Conservation (phyloP, 2,797 vertebrate genomes). For the Leptatherina wallacei region DNA sequence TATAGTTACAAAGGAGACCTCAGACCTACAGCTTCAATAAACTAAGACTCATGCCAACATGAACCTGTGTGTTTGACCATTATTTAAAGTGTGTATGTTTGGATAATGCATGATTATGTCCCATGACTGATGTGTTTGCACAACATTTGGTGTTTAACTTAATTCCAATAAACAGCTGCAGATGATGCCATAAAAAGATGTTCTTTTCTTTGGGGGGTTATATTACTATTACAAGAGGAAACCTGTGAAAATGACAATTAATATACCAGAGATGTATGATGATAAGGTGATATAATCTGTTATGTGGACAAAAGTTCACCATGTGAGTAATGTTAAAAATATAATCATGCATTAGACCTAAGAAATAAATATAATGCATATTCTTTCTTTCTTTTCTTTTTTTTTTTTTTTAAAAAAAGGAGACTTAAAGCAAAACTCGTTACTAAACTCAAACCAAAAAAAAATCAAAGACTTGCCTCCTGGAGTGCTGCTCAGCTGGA, state of each 20-base stretch:
- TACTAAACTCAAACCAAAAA: not conserved
- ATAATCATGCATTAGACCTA: too few species aligned
- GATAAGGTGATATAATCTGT: too few species aligned
- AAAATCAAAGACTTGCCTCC: not conserved
- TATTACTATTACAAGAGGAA: too few species aligned
- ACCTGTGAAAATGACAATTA: not conserved
- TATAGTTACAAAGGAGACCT: conserved; percentile 49
- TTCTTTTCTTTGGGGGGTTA: too few species aligned
- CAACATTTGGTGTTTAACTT: not conserved
- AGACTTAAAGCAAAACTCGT: not conserved
- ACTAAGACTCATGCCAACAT: conserved; percentile 31
- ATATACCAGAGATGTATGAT: not conserved
- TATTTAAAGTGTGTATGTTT: not conserved
- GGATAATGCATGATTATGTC: not conserved
- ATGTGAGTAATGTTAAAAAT: not conserved
- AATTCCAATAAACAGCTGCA: not conserved
- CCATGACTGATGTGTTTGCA: too few species aligned
- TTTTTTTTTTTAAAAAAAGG: too few species aligned
- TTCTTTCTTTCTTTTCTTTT: too few species aligned
- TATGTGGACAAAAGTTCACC: not conserved
- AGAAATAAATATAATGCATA: not conserved
- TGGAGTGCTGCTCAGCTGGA: conserved; percentile 10
- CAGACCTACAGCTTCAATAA: conserved; percentile 55
- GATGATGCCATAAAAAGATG: too few species aligned
- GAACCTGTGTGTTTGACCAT: conserved; percentile 15